Base-by-base conservation (phyloP, 1,140 invertebrate genomes). In the Diachasma alloeum region DNA sequence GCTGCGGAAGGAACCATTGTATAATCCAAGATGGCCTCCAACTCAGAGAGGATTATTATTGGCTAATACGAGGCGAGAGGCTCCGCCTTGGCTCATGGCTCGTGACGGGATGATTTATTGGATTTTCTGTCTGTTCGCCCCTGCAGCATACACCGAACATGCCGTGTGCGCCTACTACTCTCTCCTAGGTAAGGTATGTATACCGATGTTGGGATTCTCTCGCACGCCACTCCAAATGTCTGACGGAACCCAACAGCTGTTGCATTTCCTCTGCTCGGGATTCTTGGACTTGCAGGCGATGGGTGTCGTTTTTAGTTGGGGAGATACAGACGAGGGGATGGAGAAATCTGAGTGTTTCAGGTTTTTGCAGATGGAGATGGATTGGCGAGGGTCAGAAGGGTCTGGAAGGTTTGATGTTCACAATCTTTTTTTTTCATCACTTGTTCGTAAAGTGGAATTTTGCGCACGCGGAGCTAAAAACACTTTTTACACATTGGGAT, bases 1-100 rank as follows among this genome's bases (percentile, higher is more conserved):
- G 87, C 84, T 81, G 86, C 87, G 85, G 86, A 90, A 89, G 89
- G 88, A 89, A 89, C 88, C 88, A 90, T 90, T 90, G 89, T 90
- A 90, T 89, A 86, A 87, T 88, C 88, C 89, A 91, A 91, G 90
- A 91, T 91, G 91, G 90, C 91, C 89, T 86, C 90, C 87, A 87
- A 86, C 85, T 88, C 85, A 84, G 84, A 88, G 87, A 89, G 89
- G 88, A 90, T 90, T 91, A 91, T 91, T 91, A 91, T 91, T 91
- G 91, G 91, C 90, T 91, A 91, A 90, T 90, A 91, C 90, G 87
- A 90, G 87, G 89, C 87, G 87, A 90, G 89, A 88, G 86, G 90
- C 90, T 89, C 90, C 90, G 90, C 91, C 90, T 91, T 90, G 86
- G 87, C 87, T 90, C 89, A 89, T 88, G 89, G 86, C 87, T 90